Base-by-base conservation (phyloP, 2,113 vertebrate genomes). In the Podarcis cretensis region DNA sequence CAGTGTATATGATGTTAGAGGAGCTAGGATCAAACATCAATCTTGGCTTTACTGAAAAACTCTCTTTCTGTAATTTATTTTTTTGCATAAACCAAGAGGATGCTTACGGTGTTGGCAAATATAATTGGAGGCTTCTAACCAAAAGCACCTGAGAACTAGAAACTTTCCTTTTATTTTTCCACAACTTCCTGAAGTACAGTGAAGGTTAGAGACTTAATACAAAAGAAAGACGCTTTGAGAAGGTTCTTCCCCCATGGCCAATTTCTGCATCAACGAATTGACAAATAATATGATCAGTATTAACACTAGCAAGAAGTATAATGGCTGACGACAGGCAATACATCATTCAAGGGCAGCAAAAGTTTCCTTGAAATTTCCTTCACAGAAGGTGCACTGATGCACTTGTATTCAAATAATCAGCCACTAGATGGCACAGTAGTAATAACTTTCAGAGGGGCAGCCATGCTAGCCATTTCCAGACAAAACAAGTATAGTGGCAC, bases 351-450 rank as follows among this genome's bases (percentile, higher is more conserved):
- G 20, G 18, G 59, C 75, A 37, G 27, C 37, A 43, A 66, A 82
- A 80, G 25, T 40, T 9, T 82, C 27, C 20, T 74, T 81, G 57
- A 88, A 66, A 88, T 76, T 43, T 69, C 79, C 10, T 10, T 43
- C 63, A 48, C 5, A 35, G 35, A 35, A 35, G 35, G 35, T 37
- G 1, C 20, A 66, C 0, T 71, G 2, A 16, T 18, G n/a, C 2
- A 66, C 1, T 85, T 81, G 65, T 81, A 87, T 94, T 84, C 43
- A 76, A 91, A 37, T 10, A 77, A 73, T 69, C 59, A 40, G 69
- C 93, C 95, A 94, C 91, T 92, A 95, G 95, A 87, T 96, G 95
- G 94, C 94, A 96, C 90, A 89, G 91, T 93, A 94, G 89, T 2
- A 89, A 83, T 93, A 83, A 18, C 73, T 74, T 74, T 74, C 35